Conservation (phyloP, 2,113 vertebrate genomes). For the Pedionomus torquatus region DNA sequence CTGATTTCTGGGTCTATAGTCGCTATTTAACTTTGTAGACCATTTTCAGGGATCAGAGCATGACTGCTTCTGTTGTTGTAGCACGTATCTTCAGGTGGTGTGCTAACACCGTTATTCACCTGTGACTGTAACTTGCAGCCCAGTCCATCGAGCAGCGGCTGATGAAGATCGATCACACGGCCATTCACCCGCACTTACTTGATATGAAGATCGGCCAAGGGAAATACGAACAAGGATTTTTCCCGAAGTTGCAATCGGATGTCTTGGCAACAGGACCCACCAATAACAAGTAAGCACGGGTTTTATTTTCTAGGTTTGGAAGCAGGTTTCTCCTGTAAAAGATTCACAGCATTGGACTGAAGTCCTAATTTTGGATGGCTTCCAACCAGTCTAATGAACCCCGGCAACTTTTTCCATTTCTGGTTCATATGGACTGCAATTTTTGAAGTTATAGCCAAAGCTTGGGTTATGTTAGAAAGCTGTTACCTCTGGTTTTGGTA, state of each 20-base stretch:
- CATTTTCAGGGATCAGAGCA: neutral
- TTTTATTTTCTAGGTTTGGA: neutral
- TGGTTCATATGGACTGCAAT: neutral
- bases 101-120: fast-evolving
- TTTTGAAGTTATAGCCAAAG: neutral
- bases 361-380: neutral
- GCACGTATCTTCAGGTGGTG: neutral
- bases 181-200: conserved; percentile 95
- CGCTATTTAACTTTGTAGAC: neutral
- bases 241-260: conserved; percentile 92
- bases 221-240: conserved; percentile 93
- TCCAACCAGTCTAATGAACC: neutral
- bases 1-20: neutral
- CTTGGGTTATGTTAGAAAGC: neutral
- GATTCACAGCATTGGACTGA: neutral
- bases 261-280: conserved; percentile 88
- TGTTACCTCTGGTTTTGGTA: neutral
- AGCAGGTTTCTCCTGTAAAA: neutral
- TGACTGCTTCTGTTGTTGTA: neutral
- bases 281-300: conserved; percentile 89
- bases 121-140: conserved; percentile 76
- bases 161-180: conserved; percentile 94
- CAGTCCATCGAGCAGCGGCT: conserved; percentile 89
- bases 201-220: conserved; percentile 99
- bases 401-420: neutral